A percentile compares a stretch with the other conserved stretches of the same genome.
Conservation (phyloP, 2,797 vertebrate genomes). For the Sebastes taczanowskii region DNA sequence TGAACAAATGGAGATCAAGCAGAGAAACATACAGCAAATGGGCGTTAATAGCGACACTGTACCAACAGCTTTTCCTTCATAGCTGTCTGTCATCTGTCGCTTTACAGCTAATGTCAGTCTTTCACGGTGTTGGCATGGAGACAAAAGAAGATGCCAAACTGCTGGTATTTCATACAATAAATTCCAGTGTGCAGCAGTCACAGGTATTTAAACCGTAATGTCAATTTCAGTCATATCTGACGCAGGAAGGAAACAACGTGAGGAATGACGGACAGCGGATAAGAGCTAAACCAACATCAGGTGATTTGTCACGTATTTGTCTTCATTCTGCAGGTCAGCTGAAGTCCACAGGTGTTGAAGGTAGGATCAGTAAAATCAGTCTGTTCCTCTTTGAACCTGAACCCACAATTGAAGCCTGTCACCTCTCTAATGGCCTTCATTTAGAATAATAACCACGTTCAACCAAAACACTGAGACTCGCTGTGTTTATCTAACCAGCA, state of each 20-base stretch:
- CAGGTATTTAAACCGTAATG: slow-evolving; percentile 35
- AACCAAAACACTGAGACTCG: neutral
- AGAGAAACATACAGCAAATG: slow-evolving; percentile 19
- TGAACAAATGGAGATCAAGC: slow-evolving; percentile 14
- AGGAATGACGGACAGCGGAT: slow-evolving; percentile 59
- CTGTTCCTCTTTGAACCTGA: neutral
- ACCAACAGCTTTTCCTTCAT: neutral
- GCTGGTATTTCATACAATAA: neutral
- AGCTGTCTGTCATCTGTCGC: neutral
- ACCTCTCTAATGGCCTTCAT: neutral
- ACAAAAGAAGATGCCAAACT: neutral
- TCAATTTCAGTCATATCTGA: slow-evolving; percentile 40
- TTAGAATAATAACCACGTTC: neutral
- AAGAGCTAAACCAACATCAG: slow-evolving; percentile 43
- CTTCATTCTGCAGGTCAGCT: slow-evolving; percentile 24
- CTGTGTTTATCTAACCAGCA: slow-evolving; percentile 12
- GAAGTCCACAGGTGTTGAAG: slow-evolving; percentile 28
- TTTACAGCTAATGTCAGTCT: neutral
- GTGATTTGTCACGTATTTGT: slow-evolving; percentile 28
- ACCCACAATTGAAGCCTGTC: slow-evolving; percentile 9
- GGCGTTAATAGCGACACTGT: neutral
- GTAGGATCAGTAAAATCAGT: neutral
- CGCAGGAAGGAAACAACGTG: slow-evolving; percentile 32
- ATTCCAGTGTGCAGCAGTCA: slow-evolving; percentile 3
- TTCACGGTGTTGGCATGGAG: neutral